phyloP scores from a whole-genome alignment of 1,140 invertebrate species.

The Drosophila littoralis region DNA sequence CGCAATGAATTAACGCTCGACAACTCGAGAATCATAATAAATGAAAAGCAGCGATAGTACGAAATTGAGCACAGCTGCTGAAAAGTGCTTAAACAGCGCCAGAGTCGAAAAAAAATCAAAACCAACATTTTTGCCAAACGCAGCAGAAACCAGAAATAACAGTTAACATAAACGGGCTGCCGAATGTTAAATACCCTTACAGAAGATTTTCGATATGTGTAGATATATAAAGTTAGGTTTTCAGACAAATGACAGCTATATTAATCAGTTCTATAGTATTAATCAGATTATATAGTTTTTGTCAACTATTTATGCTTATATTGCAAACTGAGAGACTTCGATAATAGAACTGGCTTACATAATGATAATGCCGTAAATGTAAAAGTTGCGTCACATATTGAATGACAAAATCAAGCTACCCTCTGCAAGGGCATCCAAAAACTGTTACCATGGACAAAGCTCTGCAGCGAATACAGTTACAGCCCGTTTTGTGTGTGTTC shows the following conservation, averaged over 20 bases:
- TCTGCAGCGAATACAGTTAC: conserved; percentile 4
- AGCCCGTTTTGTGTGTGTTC: neutral
- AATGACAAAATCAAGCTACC: neutral
- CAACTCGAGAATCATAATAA: conserved; percentile 54
- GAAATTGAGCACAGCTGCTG: conserved; percentile 53
- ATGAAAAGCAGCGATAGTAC: conserved; percentile 53
- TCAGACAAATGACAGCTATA: too few species aligned
- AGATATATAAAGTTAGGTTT: neutral
- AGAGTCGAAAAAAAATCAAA: conserved; percentile 16
- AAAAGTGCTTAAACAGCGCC: conserved; percentile 55
- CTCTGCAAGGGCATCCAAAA: neutral
- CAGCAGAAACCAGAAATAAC: conserved; percentile 45
- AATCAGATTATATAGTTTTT: too few species aligned
- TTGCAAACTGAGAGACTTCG: too few species aligned
- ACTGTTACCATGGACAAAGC: conserved; percentile 34
- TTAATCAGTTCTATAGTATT: too few species aligned
- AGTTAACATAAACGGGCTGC: too few species aligned
- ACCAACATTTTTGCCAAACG: conserved; percentile 25
- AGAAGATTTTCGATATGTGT: neutral
- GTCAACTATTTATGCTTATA: too few species aligned
- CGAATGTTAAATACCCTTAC: neutral
- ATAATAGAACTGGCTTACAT: too few species aligned
- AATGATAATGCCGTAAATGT: too few species aligned
- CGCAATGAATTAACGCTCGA: conserved; percentile 12
- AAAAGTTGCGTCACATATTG: too few species aligned